These are phyloP conservation scores for Drosophila kuntzei DNA, from an alignment of 2,888 invertebrate species.

Conservation along the genomic window DNA sequence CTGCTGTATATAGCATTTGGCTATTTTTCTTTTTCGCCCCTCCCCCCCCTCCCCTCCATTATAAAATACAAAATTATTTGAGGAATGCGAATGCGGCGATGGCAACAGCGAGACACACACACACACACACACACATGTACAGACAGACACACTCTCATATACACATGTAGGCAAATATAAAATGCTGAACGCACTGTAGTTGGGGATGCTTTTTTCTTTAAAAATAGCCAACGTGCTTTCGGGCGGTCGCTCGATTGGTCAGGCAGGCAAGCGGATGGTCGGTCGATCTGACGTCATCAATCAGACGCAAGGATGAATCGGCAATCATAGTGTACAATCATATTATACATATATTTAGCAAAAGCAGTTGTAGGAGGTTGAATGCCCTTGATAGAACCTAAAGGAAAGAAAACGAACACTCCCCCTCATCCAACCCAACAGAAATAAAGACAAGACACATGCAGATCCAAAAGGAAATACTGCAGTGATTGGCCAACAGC, in stretches of 20 bases:
- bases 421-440: conserved; percentile 15
- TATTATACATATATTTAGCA: conserved; percentile 5
- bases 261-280: background rate
- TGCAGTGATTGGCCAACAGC: conserved; percentile 24
- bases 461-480: conserved; percentile 25
- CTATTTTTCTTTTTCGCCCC: conserved; percentile 31
- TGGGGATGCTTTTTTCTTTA: conserved; percentile 33
- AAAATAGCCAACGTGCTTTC: conserved; percentile 48
- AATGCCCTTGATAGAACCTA: conserved; percentile 47
- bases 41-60: conserved; percentile 36
- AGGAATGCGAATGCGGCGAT: conserved; percentile 61
- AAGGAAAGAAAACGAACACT: conserved; percentile 10
- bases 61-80: conserved; percentile 65
- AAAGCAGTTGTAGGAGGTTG: conserved; percentile 27
- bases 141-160: conserved; percentile 22
- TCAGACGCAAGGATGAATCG: conserved; percentile 39
- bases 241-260: background rate
- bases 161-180: conserved; percentile 28
- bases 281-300: conserved; percentile 47
- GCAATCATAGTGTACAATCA: conserved; percentile 21
- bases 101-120: conserved; percentile 36
- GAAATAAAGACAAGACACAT: conserved; percentile 18
- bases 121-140: conserved; percentile 29
- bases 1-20: conserved; percentile 44
- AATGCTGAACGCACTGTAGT: conserved; percentile 33